Percentiles rank a stretch among this genome's conserved stretches.
phyloP scores from a whole-genome alignment of 2,797 vertebrate species.

The Echeneis naucrates region DNA sequence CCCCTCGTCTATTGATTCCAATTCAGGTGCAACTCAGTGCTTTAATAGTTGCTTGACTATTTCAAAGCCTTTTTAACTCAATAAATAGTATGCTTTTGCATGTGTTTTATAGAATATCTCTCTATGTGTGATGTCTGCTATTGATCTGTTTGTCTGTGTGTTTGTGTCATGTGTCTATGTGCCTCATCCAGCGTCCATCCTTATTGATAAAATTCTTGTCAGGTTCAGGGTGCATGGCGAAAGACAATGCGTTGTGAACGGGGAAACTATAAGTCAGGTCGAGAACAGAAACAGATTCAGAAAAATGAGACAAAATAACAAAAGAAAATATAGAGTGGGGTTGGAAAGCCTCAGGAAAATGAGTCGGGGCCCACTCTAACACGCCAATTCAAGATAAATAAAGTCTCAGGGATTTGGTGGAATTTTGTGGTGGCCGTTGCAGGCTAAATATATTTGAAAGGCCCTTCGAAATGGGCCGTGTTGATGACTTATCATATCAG shows the following conservation, averaged over 20 bases:
- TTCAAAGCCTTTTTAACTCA: conserved; percentile 35
- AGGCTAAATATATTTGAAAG: conserved; percentile 65
- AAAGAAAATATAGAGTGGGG: conserved; percentile 2
- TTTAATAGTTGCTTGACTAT: conserved; percentile 1
- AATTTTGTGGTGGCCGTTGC: conserved; percentile 39
- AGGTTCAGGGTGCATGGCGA: background rate
- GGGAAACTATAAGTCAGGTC: conserved; percentile 2
- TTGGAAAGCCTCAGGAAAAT: conserved; percentile 1
- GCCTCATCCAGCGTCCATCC: conserved; percentile 18
- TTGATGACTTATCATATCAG: conserved; percentile 48
- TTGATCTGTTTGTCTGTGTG: conserved; percentile 19
- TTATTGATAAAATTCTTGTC: too few species aligned
- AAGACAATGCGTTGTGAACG: background rate
- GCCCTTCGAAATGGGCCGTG: conserved; percentile 72
- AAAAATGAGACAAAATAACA: conserved; percentile 1
- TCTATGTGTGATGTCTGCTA: conserved; percentile 4
- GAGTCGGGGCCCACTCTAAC: background rate
- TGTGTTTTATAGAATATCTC: background rate
- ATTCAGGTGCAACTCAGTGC: background rate
- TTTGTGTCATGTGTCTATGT: conserved; percentile 31
- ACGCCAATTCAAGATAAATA: conserved; percentile 30
- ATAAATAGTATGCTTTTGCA: conserved; percentile 5
- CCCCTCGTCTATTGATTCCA: background rate
- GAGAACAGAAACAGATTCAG: conserved; percentile 10
- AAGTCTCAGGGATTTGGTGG: conserved; percentile 41